These are phyloP conservation scores for Amphiprion percula DNA, from an alignment of 2,113 vertebrate species.

Conservation along the genomic window DNA sequence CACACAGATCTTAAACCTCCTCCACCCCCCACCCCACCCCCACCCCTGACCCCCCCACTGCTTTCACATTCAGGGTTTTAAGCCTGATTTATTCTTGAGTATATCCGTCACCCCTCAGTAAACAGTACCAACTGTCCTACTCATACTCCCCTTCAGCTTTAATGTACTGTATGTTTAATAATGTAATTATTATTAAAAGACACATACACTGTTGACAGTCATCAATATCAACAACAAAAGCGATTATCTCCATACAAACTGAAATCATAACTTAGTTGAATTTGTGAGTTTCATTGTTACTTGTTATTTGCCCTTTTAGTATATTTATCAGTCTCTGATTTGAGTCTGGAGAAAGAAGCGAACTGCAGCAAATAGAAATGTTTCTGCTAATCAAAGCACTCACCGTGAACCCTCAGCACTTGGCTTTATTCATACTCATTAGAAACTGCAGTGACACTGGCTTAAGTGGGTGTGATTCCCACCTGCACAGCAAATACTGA, in stretches of 20 bases:
- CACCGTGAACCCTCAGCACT: neutral
- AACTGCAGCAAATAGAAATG: neutral
- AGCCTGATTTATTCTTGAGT: neutral
- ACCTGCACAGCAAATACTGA: neutral
- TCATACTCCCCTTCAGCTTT: neutral
- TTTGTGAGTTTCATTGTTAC: neutral
- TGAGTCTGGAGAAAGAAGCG: neutral
- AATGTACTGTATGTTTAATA: neutral
- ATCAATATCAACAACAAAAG: neutral
- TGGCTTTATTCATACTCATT: no score
- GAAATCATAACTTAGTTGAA: no score
- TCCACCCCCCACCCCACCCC: conserved; percentile 42
- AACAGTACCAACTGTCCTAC: neutral
- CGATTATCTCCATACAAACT: neutral
- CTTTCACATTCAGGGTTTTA: conserved; percentile 9
- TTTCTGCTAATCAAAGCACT: neutral
- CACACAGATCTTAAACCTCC: conserved; percentile 5
- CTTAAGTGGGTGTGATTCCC: neutral
- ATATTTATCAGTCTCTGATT: neutral
- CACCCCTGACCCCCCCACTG: conserved; percentile 34
- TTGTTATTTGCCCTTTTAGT: neutral
- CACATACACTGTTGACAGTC: neutral
- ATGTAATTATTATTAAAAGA: neutral
- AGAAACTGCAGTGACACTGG: neutral
- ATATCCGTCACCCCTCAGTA: conserved; percentile 24